These are phyloP conservation scores for Nautilus pompilius DNA, from an alignment of 1,140 invertebrate genomes.

Conservation along the genomic window DNA sequence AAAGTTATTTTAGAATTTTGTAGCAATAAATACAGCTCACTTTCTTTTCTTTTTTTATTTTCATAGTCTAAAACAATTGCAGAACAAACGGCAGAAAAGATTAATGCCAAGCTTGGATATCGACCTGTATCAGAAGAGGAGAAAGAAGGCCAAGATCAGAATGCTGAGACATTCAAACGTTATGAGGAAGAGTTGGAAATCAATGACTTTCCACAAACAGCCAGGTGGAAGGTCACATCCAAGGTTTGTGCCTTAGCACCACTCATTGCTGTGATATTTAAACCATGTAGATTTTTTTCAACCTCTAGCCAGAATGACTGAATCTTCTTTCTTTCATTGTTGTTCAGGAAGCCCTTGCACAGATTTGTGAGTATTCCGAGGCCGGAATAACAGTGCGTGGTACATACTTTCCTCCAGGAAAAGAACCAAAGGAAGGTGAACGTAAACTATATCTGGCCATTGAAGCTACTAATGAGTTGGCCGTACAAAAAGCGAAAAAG, in stretches of 20 bases:
- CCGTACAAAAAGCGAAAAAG: constrained; percentile 95
- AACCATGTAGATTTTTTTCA: no score
- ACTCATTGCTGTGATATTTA: neutral
- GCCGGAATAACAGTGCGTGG: constrained; percentile 97
- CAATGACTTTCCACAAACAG: constrained; percentile 99
- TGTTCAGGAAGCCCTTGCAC: constrained; percentile 86
- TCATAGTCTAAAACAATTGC: constrained; percentile 56
- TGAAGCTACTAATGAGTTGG: constrained; percentile 94
- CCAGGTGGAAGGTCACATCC: constrained; percentile 96
- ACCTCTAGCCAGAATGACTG: neutral
- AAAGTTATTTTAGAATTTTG: no score
- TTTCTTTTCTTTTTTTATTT: constrained; percentile 4
- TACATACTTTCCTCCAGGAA: constrained; percentile 77
- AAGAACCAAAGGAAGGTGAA: constrained; percentile 79
- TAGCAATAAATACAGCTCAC: no score
- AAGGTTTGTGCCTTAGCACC: constrained; percentile 73
- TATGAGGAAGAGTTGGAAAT: constrained; percentile 99
- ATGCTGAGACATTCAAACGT: constrained; percentile 64
- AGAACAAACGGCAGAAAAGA: constrained; percentile 76
- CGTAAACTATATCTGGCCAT: constrained; percentile 97
- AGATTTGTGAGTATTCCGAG: constrained; percentile 98
- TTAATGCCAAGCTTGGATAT: constrained; percentile 97
- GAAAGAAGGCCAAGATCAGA: constrained; percentile 58
- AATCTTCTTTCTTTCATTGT: neutral
- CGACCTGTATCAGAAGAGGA: constrained; percentile 81